phyloP scores from a whole-genome alignment of 2,113 vertebrate species.

The Mormyrus lacerda region DNA sequence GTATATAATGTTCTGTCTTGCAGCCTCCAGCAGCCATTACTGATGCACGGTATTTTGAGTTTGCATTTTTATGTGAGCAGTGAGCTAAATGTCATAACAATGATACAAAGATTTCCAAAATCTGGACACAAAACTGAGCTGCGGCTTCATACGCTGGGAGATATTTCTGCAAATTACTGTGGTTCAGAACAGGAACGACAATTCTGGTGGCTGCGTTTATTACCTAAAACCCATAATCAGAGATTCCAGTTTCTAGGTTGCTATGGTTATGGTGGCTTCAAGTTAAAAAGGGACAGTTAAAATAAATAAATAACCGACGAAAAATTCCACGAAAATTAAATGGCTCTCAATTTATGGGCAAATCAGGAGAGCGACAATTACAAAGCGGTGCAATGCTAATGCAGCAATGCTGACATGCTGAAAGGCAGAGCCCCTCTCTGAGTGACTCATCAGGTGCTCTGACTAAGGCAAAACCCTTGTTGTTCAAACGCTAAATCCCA shows the following conservation, averaged over 20 bases:
- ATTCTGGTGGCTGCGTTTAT: not conserved
- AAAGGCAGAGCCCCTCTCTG: not conserved
- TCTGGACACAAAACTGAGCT: not conserved
- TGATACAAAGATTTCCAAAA: not conserved
- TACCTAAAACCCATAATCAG: not conserved
- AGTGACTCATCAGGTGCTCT: not conserved
- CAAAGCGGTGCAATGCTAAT: not conserved
- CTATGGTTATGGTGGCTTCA: not conserved
- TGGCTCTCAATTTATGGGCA: not conserved
- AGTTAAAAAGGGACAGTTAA: not conserved
- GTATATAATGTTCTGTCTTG: not conserved
- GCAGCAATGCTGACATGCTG: not conserved
- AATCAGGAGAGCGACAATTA: not conserved
- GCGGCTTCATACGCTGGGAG: not conserved
- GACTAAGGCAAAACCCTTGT: not conserved
- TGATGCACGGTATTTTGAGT: not conserved
- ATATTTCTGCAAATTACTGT: not conserved
- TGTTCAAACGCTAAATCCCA: not conserved
- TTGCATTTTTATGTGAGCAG: not conserved
- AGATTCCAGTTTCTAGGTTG: not conserved
- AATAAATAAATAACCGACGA: not conserved
- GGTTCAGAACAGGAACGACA: not conserved
- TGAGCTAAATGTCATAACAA: not conserved
- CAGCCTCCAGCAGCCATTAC: not conserved
- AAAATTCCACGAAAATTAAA: not conserved